phyloP scores from a whole-genome alignment of 2,888 invertebrate genomes.

The Barypeithes pellucidus region DNA sequence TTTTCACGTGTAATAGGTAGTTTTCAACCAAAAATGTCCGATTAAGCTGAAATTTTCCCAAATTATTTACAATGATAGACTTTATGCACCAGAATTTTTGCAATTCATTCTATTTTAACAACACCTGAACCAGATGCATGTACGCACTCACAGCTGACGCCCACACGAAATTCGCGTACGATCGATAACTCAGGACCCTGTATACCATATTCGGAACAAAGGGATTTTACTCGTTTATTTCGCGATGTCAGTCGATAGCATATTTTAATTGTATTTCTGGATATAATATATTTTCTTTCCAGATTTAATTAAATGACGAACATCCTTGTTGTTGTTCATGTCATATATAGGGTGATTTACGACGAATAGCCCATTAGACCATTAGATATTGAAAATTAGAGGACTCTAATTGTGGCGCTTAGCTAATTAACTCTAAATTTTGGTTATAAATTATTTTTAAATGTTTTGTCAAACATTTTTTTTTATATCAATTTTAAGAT shows the following conservation, averaged over 20 bases:
- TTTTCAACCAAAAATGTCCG: too few relatives aligned
- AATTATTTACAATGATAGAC: not conserved
- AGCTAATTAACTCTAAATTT: too few relatives aligned
- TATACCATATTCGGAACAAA: constrained; percentile 8
- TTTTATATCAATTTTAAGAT: too few relatives aligned
- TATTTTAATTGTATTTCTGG: not conserved
- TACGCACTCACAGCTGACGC: constrained; percentile 16
- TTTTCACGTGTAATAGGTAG: too few relatives aligned
- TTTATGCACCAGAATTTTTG: not conserved
- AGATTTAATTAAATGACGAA: not conserved
- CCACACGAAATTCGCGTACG: constrained; percentile 4
- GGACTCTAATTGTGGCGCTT: too few relatives aligned
- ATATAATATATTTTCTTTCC: not conserved
- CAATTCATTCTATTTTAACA: constrained; percentile 10
- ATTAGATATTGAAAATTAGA: too few relatives aligned
- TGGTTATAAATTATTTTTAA: too few relatives aligned
- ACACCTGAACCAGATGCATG: constrained; percentile 3
- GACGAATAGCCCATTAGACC: too few relatives aligned
- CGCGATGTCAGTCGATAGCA: not conserved
- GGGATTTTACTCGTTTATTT: constrained; percentile 2
- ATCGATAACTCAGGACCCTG: constrained; percentile 12
- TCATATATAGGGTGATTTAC: too few relatives aligned
- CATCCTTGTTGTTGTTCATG: too few relatives aligned
- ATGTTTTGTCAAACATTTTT: too few relatives aligned
- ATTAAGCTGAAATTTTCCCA: too few relatives aligned